Evolutionary conservation across 2,797 vertebrate species (phyloP), one percentile per base, ranked within the genome.

Genomic region (Eremophila alpestris): DNA sequence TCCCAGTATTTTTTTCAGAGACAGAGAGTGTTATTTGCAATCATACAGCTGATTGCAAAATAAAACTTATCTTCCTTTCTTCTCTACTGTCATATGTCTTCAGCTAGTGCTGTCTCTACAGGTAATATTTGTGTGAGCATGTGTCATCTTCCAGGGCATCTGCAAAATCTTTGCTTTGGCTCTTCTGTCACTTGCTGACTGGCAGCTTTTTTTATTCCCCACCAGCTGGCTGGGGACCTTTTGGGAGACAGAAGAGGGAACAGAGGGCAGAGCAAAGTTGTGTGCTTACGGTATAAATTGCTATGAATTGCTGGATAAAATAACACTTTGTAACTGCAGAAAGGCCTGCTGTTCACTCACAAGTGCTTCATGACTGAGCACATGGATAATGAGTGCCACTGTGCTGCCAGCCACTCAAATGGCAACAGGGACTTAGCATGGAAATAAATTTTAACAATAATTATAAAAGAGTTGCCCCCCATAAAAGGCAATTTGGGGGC

Each of bases 91-190:
- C 90, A 87, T 36, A 41, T 7, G 15, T 84, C 58, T 75, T 83
- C 59, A 77, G 24, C 19, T 74, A 67, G 13, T 51, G 27, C 13
- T 87, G 27, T 75, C 49, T 84, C 41, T 62, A 49, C 13, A 81
- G 79, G 46, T 68, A 86, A 62, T 69, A 86, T 51, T 60, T 94
- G 30, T 11, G 11, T 51, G 46, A 93, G 40, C 46, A 85, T 23
- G 13, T 82, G 56, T 71, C 84, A 24, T 36, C 27, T 86, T 80
- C 55, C 60, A 70, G 64, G 49, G 27, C 38, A 91, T 23, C 46
- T 80, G 30, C 30, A 91, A 78, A 88, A 68, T 17, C 46, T 88
- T 94, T 89, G 20, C 24, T 94, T 68, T 92, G 64, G 26, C 22
- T 91, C 26, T 83, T 63, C 26, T 26, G 34, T 55, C 48, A 36